A percentile compares a stretch with the other conserved stretches of the same genome.
Conservation (phyloP, 1,140 invertebrate genomes). For the Pachypsylla venusta region DNA sequence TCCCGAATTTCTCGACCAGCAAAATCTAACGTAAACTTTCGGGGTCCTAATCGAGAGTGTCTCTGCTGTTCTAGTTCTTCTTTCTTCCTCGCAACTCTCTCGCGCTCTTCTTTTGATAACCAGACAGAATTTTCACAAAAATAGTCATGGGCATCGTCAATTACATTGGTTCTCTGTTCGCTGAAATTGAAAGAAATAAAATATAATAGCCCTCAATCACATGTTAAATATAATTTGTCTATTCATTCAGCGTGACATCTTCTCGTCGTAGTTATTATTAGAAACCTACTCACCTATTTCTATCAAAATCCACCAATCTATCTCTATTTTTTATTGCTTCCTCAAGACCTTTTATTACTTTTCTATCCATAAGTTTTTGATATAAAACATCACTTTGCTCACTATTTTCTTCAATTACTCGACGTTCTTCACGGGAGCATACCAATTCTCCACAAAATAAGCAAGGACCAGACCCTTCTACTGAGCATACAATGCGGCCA, state of each 20-base stretch:
- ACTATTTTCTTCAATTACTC: constrained; percentile 44
- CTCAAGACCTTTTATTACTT: constrained; percentile 32
- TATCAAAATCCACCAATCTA: constrained; percentile 71
- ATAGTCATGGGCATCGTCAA: constrained; percentile 91
- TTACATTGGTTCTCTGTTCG: constrained; percentile 70
- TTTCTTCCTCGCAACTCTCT: constrained; percentile 50
- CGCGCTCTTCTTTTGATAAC: constrained; percentile 53
- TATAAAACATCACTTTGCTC: constrained; percentile 52
- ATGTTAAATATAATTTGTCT: no score
- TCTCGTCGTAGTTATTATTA: neutral
- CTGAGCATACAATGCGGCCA: constrained; percentile 85
- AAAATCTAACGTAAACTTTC: neutral
- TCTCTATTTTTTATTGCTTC: constrained; percentile 66
- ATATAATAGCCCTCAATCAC: constrained; percentile 14
- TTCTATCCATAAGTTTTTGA: constrained; percentile 44
- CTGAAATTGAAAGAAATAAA: constrained; percentile 33
- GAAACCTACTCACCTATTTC: constrained; percentile 43
- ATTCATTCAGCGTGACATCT: neutral
- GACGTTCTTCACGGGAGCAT: constrained; percentile 56
- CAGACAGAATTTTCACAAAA: constrained; percentile 69
- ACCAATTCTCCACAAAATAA: constrained; percentile 78
- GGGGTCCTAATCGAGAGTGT: neutral
- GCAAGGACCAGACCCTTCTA: constrained; percentile 94
- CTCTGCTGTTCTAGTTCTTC: constrained; percentile 41
- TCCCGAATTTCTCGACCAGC: neutral